Percentiles rank a stretch among this genome's conserved stretches.
These are phyloP conservation scores for Lipophrys pholis DNA, from an alignment of 2,113 vertebrate genomes.

Conservation along the genomic window DNA sequence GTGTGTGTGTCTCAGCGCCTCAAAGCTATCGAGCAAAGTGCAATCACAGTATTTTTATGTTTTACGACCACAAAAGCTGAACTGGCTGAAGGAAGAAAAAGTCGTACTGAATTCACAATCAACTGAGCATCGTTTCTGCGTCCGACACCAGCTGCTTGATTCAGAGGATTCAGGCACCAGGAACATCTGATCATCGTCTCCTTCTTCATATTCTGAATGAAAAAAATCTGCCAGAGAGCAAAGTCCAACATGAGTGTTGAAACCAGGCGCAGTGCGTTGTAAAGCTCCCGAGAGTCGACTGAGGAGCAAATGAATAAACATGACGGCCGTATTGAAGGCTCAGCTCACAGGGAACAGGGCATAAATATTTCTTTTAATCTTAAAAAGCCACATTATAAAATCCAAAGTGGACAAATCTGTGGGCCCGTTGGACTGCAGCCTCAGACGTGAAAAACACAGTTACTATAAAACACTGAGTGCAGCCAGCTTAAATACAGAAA, in stretches of 20 bases:
- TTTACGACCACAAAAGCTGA: constrained; percentile 23
- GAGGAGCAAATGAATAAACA: constrained; percentile 49
- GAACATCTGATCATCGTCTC: too few species aligned
- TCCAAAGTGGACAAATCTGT: neutral
- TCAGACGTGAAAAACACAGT: too few species aligned
- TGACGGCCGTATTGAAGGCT: neutral
- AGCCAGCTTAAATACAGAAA: too few species aligned
- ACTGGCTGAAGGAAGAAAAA: neutral
- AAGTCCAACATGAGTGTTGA: neutral
- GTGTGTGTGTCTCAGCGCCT: neutral
- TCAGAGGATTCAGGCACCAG: too few species aligned
- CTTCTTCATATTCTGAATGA: constrained; percentile 13
- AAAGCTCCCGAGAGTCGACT: constrained; percentile 34
- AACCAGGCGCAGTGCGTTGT: constrained; percentile 14
- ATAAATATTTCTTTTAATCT: neutral
- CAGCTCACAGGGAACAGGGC: neutral
- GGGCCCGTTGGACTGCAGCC: too few species aligned
- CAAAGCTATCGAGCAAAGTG: neutral
- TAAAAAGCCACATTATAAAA: neutral
- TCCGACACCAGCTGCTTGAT: neutral
- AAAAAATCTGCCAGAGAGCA: constrained; percentile 18
- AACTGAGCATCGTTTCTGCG: constrained; percentile 5
- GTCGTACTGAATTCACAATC: neutral
- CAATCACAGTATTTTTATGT: neutral
- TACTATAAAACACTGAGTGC: too few species aligned